Conservation (phyloP, 2,113 vertebrate genomes). For the Nothoprocta perdicaria region DNA sequence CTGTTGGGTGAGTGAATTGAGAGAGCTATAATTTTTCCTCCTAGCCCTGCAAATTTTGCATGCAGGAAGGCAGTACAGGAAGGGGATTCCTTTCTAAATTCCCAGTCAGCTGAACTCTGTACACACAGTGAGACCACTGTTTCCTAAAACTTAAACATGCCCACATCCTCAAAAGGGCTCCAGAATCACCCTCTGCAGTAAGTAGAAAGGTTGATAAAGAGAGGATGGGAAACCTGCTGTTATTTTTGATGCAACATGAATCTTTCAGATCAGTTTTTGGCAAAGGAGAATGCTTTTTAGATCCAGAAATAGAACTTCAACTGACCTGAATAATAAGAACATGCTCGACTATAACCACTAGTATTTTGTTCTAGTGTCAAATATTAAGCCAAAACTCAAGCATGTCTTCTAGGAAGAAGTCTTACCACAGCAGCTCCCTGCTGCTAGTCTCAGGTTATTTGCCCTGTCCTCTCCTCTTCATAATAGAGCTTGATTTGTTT, state of each 20-base stretch:
- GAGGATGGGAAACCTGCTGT: neutral
- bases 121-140: fast-evolving
- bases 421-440: neutral
- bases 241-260: neutral
- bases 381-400: neutral
- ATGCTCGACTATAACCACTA: neutral
- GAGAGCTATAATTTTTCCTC: neutral
- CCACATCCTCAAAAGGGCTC: neutral
- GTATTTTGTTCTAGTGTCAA: neutral
- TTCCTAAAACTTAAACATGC: neutral
- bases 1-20: neutral
- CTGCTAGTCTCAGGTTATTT: neutral
- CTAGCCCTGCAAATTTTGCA: neutral
- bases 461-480: neutral
- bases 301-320: neutral
- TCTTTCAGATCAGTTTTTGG: neutral
- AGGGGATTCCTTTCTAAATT: neutral
- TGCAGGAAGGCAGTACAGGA: neutral
- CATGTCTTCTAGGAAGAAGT: neutral
- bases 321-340: neutral
- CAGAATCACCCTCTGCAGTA: neutral
- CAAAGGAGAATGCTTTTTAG: neutral
- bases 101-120: neutral
- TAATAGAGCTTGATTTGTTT: conserved; percentile 13
- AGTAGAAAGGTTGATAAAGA: neutral